phyloP scores from a whole-genome alignment of 1,140 invertebrate species.

The Saccostrea echinata region DNA sequence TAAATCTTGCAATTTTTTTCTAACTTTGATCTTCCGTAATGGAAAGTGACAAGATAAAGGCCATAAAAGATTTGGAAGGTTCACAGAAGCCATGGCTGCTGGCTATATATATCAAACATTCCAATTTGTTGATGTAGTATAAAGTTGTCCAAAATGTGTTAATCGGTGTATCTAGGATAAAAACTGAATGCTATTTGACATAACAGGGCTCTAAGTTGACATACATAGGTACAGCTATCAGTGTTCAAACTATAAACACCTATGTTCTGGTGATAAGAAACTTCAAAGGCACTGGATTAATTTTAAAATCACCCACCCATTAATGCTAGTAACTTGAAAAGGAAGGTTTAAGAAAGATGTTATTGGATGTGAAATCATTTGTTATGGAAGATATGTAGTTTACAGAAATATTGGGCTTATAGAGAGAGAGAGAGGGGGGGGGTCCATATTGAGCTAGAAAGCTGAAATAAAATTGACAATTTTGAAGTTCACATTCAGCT shows the following conservation, averaged over 20 bases:
- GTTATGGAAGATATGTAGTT: not conserved
- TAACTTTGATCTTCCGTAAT: too few relatives aligned
- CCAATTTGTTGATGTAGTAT: not conserved
- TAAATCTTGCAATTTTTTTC: too few relatives aligned
- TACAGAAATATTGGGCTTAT: not conserved
- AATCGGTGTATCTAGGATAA: conserved; percentile 1
- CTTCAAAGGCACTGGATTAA: conserved; percentile 12
- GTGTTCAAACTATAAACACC: conserved; percentile 4
- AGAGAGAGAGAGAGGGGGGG: not conserved
- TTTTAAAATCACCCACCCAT: not conserved
- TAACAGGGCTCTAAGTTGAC: conserved; percentile 10
- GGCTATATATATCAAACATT: conserved; percentile 13
- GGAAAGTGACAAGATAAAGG: too few relatives aligned
- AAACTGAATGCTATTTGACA: conserved; percentile 7
- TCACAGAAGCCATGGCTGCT: not conserved
- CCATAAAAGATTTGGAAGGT: not conserved
- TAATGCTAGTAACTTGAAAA: not conserved
- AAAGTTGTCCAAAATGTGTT: not conserved
- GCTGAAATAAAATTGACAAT: too few relatives aligned
- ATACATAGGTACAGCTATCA: conserved; percentile 10
- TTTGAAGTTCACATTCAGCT: too few relatives aligned
- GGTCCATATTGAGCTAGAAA: not conserved
- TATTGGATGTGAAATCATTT: not conserved
- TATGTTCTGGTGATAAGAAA: not conserved
- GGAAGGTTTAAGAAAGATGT: not conserved